Percentiles rank a stretch among this genome's conserved stretches.
These are phyloP conservation scores for Leucophora obtusa DNA, from an alignment of 2,888 invertebrate species.

Conservation along the genomic window DNA sequence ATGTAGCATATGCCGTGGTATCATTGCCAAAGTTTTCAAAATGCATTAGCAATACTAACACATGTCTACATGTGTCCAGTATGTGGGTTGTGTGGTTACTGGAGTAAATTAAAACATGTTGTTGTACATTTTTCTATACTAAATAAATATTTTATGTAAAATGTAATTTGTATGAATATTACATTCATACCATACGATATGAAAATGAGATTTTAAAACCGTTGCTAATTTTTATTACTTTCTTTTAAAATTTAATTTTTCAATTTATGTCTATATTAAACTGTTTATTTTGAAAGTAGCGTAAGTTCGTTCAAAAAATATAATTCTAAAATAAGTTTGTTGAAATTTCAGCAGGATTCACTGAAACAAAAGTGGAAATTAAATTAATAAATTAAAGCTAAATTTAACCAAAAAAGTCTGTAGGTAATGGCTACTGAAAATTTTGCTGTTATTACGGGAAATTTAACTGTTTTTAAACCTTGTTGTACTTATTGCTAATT, in stretches of 20 bases:
- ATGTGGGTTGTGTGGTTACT: background rate
- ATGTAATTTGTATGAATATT: conserved; percentile 20
- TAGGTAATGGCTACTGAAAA: too few relatives aligned
- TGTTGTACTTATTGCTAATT: too few relatives aligned
- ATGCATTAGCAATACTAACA: background rate
- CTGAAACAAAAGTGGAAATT: too few relatives aligned
- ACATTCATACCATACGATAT: background rate
- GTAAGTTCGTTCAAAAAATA: too few relatives aligned
- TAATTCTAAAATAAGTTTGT: too few relatives aligned
- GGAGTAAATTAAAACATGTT: conserved; percentile 20
- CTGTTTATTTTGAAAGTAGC: too few relatives aligned
- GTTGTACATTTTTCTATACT: background rate
- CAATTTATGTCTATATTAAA: too few relatives aligned
- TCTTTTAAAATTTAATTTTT: conserved; percentile 8
- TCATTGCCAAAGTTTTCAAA: background rate
- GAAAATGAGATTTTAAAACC: background rate
- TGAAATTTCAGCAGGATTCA: too few relatives aligned
- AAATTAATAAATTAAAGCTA: too few relatives aligned
- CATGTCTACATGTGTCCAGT: background rate
- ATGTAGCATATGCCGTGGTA: background rate
- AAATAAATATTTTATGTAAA: conserved; percentile 14
- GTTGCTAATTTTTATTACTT: conserved; percentile 7
- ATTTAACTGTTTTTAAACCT: too few relatives aligned
- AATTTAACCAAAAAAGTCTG: too few relatives aligned
- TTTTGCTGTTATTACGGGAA: too few relatives aligned